Conservation (phyloP, 2,888 invertebrate species). For the Flabesymbios commensalis region DNA sequence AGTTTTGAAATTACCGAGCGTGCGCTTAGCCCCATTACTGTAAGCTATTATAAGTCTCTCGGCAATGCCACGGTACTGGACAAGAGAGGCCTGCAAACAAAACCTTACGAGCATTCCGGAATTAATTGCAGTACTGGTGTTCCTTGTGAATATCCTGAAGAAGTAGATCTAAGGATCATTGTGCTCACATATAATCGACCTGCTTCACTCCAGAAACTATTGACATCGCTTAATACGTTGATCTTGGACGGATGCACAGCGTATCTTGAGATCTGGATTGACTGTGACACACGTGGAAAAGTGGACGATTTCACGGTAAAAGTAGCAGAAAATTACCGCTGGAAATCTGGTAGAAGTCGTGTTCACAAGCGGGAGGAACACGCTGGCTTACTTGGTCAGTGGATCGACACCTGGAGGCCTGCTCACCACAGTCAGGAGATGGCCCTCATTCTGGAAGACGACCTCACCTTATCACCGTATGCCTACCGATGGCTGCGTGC, state of each 20-base stretch:
- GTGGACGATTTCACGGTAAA: slow-evolving; percentile 25
- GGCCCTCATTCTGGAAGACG: slow-evolving; percentile 47
- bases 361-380: slow-evolving; percentile 31
- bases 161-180: slow-evolving; percentile 32
- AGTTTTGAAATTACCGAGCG: no score
- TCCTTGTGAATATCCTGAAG: slow-evolving; percentile 15
- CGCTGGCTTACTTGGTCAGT: slow-evolving; percentile 38
- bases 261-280: slow-evolving; percentile 37
- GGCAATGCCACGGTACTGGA: no score
- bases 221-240: slow-evolving; percentile 27
- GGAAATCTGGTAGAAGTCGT: slow-evolving; percentile 25
- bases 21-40: no score
- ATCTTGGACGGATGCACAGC: slow-evolving; percentile 28
- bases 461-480: slow-evolving; percentile 42
- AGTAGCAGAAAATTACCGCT: slow-evolving; percentile 28
- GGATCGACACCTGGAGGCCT: slow-evolving; percentile 42
- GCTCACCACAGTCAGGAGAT: slow-evolving; percentile 39
- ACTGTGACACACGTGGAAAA: slow-evolving; percentile 18
- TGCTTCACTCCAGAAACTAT: slow-evolving; percentile 23
- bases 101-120: no score
- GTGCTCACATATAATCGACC: slow-evolving; percentile 34
- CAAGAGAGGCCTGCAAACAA: no score
- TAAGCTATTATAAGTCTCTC: no score
- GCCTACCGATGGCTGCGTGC: slow-evolving; percentile 43
- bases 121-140: slow-evolving; percentile 1